phyloP scores from a whole-genome alignment of 1,140 invertebrate species.

The Adelges cooleyi region DNA sequence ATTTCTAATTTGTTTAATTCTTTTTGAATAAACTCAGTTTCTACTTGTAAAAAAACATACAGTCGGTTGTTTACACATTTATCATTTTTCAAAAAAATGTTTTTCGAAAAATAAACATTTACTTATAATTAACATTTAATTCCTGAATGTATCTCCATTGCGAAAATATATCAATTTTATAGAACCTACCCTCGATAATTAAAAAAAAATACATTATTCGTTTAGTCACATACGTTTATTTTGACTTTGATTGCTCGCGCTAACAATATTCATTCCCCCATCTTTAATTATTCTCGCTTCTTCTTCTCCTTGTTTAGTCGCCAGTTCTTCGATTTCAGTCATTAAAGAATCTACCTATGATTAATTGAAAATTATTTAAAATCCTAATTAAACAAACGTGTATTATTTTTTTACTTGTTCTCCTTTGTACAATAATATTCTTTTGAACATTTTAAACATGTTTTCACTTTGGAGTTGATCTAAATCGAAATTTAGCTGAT shows the following conservation, averaged over 20 bases:
- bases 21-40: conserved; percentile 22
- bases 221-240: background rate
- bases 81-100: too few relatives aligned
- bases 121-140: too few relatives aligned
- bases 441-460: conserved; percentile 23
- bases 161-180: too few relatives aligned
- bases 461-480: conserved; percentile 6
- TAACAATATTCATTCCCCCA: background rate
- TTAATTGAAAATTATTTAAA: background rate
- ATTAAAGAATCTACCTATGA: conserved; percentile 23
- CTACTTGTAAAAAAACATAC: too few relatives aligned
- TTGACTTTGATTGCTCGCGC: background rate
- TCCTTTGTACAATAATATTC: conserved; percentile 25
- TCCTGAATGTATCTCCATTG: too few relatives aligned
- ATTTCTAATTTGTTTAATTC: conserved; percentile 34
- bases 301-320: conserved; percentile 27
- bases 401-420: conserved; percentile 25
- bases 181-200: too few relatives aligned
- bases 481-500: conserved; percentile 8
- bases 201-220: too few relatives aligned
- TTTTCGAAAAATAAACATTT: too few relatives aligned
- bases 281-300: conserved; percentile 16
- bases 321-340: conserved; percentile 23
- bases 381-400: background rate
- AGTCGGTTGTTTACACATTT: too few relatives aligned